These are phyloP conservation scores for Geotria australis DNA, from an alignment of 2,797 vertebrate species.

Conservation along the genomic window DNA sequence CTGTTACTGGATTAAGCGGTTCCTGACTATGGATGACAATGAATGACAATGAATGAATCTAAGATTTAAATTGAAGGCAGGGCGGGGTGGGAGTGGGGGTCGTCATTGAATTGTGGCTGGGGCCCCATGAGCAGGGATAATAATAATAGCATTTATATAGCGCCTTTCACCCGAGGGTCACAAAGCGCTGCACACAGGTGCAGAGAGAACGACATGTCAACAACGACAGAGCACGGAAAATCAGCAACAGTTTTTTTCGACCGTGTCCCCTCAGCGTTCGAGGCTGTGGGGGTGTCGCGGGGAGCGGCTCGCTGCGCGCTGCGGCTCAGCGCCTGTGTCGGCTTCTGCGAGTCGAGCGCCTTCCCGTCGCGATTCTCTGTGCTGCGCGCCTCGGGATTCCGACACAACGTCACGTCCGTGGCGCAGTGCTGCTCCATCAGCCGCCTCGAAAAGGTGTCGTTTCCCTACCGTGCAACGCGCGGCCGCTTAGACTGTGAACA, in stretches of 20 bases:
- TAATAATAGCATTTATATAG: too few species aligned
- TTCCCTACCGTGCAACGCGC: not conserved
- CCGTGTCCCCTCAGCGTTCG: constrained; percentile 21
- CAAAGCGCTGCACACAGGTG: too few species aligned
- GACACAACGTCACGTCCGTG: constrained; percentile 46
- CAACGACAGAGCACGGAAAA: too few species aligned
- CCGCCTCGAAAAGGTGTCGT: constrained; percentile 14
- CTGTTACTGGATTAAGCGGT: too few species aligned
- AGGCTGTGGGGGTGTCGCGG: constrained; percentile 31
- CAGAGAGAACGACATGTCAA: too few species aligned
- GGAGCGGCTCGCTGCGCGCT: constrained; percentile 18
- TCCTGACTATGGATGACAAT: too few species aligned
- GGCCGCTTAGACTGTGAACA: not conserved
- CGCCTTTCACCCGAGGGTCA: too few species aligned
- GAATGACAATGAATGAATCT: too few species aligned
- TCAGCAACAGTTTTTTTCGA: not conserved
- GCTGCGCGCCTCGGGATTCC: constrained; percentile 39
- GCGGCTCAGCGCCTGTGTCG: constrained; percentile 41
- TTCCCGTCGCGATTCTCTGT: constrained; percentile 53
- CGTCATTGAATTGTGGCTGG: too few species aligned
- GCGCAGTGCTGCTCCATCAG: constrained; percentile 54
- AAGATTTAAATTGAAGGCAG: too few species aligned
- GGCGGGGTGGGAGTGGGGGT: too few species aligned
- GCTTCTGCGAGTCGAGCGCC: constrained; percentile 56
- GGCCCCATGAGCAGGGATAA: too few species aligned